Base-by-base conservation (phyloP, 2,888 invertebrate species). In the Zaprionus bogoriensis region DNA sequence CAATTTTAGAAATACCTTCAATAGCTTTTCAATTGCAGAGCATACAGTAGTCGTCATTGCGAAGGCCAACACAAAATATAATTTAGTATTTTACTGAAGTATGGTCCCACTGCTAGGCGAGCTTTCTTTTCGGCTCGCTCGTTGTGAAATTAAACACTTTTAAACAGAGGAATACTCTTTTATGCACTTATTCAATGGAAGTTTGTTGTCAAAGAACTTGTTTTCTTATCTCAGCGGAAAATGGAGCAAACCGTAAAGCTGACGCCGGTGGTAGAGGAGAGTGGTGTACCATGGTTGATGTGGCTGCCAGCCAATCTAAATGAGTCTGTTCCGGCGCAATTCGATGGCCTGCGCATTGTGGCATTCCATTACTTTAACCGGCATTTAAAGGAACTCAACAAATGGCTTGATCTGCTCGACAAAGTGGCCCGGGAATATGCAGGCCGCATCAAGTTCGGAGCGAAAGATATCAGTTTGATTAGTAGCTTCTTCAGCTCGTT, bases 381-480 rank as follows among this genome's bases (percentile, higher is more conserved):
- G 0, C 41, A 60, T 38, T 19, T 19, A 2, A 51, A 50, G 2
- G 5, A 55, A 3, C 39, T 58, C 2, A 38, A 7, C 5, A 55
- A 53, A 23, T 81, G 77, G 78, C 23, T 50, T 1, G 22, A 14
- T 0, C 9, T 62, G 4, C 19, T 68, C 25, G 57, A 58, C 0
- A 32, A 57, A 28, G 4, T 80, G 14, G 52, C 59, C 1, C 7
- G 14, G 30, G 59, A 76, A 42, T 65, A 58, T 39, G 22, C 14
- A 2, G 55, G 47, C 9, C 30, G 19, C 2, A 52, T 77, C 0
- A 12, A 19, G 2, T 62, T 80, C 19, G 25, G 7, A 1, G 17
- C 50, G 14, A 30, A 41, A 6, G 65, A 80, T 12, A 65, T 73
- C 9, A 22, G 20, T 25, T 36, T 4, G 4, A 73, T 80, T 7